These are phyloP conservation scores for Calephelis nemesis DNA, from an alignment of 1,140 invertebrate genomes.

Conservation along the genomic window DNA sequence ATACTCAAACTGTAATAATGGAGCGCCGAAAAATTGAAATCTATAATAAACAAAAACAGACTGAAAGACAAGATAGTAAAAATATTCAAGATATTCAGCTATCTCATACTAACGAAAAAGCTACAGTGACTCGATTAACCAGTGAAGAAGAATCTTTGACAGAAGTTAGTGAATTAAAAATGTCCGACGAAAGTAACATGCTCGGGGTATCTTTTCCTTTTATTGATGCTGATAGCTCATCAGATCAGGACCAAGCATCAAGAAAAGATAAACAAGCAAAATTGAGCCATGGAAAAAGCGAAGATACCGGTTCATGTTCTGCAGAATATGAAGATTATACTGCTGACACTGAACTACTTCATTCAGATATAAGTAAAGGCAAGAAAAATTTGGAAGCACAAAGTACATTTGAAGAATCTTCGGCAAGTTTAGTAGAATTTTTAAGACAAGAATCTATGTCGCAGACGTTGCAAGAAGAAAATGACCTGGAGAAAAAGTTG, in stretches of 20 bases:
- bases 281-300: conserved; percentile 75
- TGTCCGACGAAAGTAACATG: conserved; percentile 74
- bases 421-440: conserved; percentile 73
- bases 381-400: conserved; percentile 64
- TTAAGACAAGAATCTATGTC: conserved; percentile 72
- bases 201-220: conserved; percentile 66
- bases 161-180: conserved; percentile 81
- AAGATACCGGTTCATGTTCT: conserved; percentile 82
- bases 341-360: conserved; percentile 63
- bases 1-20: conserved; percentile 81
- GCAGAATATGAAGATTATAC: conserved; percentile 82
- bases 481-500: conserved; percentile 46
- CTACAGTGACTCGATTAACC: conserved; percentile 74
- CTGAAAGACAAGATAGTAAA: conserved; percentile 62
- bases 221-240: conserved; percentile 77
- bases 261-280: conserved; percentile 54
- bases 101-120: conserved; percentile 53
- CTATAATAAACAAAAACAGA: conserved; percentile 74
- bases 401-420: conserved; percentile 75
- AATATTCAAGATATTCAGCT: conserved; percentile 59
- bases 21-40: conserved; percentile 81
- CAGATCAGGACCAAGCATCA: conserved; percentile 73
- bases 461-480: conserved; percentile 62
- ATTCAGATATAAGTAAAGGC: conserved; percentile 53
- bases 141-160: conserved; percentile 84